A percentile compares a stretch with the other conserved stretches of the same genome.
These are phyloP conservation scores for Parazoanthus swiftii DNA, from an alignment of 92 coral and sea anemone species.

Conservation along the genomic window DNA sequence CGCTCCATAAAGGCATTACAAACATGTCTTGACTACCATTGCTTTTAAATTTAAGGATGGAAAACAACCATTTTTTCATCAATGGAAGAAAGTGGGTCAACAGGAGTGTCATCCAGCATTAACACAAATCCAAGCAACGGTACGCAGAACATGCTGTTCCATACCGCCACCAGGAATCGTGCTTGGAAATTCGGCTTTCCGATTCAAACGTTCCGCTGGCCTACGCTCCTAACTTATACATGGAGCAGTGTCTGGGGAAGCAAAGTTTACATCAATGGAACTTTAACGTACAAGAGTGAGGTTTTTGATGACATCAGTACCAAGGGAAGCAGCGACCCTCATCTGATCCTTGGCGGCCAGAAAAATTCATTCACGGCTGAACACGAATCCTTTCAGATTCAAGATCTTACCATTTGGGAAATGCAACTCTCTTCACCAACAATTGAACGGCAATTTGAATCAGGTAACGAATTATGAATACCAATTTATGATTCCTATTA, in stretches of 20 bases:
- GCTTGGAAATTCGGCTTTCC: background rate
- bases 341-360: constrained; percentile 21
- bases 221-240: constrained; percentile 10
- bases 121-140: background rate
- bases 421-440: constrained; percentile 1
- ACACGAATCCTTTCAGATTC: constrained; percentile 26
- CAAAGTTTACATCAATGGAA: constrained; percentile 24
- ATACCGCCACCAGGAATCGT: background rate
- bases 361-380: background rate
- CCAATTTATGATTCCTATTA: background rate
- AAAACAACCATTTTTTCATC: constrained; percentile 27
- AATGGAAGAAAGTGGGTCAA: background rate
- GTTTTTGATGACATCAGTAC: background rate
- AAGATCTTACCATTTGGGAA: constrained; percentile 31
- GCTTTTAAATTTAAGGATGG: constrained; percentile 8
- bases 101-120: constrained; percentile 7
- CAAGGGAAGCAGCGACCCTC: too few relatives aligned
- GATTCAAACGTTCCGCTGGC: constrained; percentile 9
- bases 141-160: background rate
- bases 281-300: constrained; percentile 3
- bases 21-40: background rate
- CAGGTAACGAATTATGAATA: background rate
- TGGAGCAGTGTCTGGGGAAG: constrained; percentile 7
- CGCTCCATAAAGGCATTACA: background rate
- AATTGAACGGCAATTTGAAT: constrained; percentile 1